A percentile compares a stretch with the other conserved stretches of the same genome.
Conservation (phyloP, 2,797 vertebrate species). For the Cottoperca gobio region DNA sequence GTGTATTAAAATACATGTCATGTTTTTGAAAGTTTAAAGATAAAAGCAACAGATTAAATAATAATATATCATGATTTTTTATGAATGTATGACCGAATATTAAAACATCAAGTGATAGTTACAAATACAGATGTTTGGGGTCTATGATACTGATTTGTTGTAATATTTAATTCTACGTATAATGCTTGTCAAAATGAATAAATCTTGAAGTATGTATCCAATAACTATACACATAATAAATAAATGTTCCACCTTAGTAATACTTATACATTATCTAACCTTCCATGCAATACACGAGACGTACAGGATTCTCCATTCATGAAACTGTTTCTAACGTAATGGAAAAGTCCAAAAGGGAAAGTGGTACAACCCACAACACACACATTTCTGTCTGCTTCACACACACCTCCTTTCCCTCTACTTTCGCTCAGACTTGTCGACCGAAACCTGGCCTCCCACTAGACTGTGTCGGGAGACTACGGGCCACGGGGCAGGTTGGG, state of each 20-base stretch:
- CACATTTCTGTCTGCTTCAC: conserved; percentile 30
- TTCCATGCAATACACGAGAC: background rate
- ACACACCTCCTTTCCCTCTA: conserved; percentile 38
- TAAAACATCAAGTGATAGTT: background rate
- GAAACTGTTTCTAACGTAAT: background rate
- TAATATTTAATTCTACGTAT: background rate
- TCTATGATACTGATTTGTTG: background rate
- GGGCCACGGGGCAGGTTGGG: conserved; percentile 69
- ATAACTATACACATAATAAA: background rate
- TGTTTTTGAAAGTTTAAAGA: too few species aligned
- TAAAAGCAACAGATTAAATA: too few species aligned
- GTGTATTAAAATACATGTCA: too few species aligned
- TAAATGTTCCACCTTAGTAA: background rate
- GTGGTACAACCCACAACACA: conserved; percentile 1
- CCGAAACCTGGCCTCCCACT: conserved; percentile 72
- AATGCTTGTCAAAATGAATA: background rate
- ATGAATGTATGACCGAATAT: background rate
- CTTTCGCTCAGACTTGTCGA: conserved; percentile 77
- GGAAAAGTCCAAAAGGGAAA: background rate
- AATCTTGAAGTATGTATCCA: background rate
- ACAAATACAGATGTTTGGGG: background rate
- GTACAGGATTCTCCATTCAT: background rate
- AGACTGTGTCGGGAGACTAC: conserved; percentile 51
- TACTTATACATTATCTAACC: background rate
- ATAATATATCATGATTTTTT: background rate